Base-by-base conservation (phyloP, 2,888 invertebrate species). In the Campoletis raptor region DNA sequence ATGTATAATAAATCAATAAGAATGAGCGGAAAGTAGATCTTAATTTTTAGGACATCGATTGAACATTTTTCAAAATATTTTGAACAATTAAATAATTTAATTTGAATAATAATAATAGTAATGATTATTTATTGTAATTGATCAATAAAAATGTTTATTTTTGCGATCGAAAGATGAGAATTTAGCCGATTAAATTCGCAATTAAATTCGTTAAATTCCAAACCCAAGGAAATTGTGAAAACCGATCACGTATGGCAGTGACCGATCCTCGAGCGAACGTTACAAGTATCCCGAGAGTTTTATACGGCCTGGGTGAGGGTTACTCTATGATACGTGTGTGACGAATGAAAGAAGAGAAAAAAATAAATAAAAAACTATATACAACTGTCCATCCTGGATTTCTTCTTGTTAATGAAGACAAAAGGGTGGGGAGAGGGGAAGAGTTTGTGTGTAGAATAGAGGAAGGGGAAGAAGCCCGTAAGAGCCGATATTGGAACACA, bases 161-260 rank as follows among this genome's bases (percentile, higher is more conserved):
- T 18, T 30, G 10, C 30, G 61, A 61, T 61, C 61, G 15, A 7
- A 15, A 15, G 0, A 30, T 61, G 15, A 30, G 30, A 61, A 66
- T 66, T 61, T 21, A 36, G 21, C 10, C 83, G 88, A 87, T 89
- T 61, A 61, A 61, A 61, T 61, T 87, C 89, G 84, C 90, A 89
- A 92, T 93, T 92, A 64, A 92, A 92, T 93, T 91, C 90, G 90
- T 91, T 89, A 90, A 90, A 92, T 92, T 89, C 88, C 90, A 86
- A 79, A 42, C 61, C 18, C 61, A 42, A 45, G 45, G 12, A 61
- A 52, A 73, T 87, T 74, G 67, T 37, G 61, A 88, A 89, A 64
- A 52, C 85, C 72, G 83, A 90, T 93, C 93, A 93, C 93, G 93
- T 93, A 90, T 52, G 12, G 81, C 85, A 78, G 86, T 91, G 76